Base-by-base conservation (phyloP, 2,888 invertebrate genomes). In the Eupsilia transversa region DNA sequence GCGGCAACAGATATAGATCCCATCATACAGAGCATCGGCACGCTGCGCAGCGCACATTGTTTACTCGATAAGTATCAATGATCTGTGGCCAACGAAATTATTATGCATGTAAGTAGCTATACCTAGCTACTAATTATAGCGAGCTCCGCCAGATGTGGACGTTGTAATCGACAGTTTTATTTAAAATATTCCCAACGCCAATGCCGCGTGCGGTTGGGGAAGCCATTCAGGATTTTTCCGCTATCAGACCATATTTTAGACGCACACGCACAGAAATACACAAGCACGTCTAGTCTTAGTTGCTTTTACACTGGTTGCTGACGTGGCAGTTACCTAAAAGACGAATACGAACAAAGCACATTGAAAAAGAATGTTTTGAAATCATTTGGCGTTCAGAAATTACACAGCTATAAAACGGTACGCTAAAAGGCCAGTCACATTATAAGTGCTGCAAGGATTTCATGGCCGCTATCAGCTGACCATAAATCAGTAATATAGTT, bases 1-100 rank as follows among this genome's bases (percentile, higher is more conserved):
- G 91, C 89, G 86, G 86, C 92, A 92, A 92, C 94, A 90, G 93
- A 94, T 94, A 95, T 94, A 96, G 95, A 95, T 93, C 92, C 91
- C 89, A 94, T 94, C 93, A 94, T 92, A 91, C 89, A 59, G 84
- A 83, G 86, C 85, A 82, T 87, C 87, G 85, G 86, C 83, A 77
- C 82, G 85, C 82, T 77, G 84, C 80, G 77, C 81, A 67, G 83
- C 87, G 84, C 85, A 78, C 81, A 82, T 77, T 92, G 93, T 93
- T 93, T 93, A 93, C 89, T 86, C 86, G 87, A 92, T 92, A 89
- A 85, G 84, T 89, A 90, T 89, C 90, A 90, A 92, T 92, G 88
- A 88, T 88, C 87, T 89, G 87, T 85, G 85, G 87, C 87, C 84
- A 87, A 90, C 85, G 82, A 87, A 86, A 90, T 91, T 87, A 91